Percentiles rank a stretch among this genome's conserved stretches.
Evolutionary conservation across 2,797 vertebrate genomes (phyloP).

Genomic region (Crotalus adamanteus): DNA sequence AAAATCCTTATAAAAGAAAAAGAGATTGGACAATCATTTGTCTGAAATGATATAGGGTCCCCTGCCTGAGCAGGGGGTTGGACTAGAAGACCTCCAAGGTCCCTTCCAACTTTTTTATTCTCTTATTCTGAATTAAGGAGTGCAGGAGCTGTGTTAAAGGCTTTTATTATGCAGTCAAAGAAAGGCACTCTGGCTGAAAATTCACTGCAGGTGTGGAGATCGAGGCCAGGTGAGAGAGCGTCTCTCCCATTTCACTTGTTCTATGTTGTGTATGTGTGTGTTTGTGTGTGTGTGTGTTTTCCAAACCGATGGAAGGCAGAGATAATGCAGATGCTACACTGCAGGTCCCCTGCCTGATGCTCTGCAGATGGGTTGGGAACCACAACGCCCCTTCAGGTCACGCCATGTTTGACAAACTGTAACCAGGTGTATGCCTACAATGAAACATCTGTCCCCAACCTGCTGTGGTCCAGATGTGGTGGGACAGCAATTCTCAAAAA

Average conservation of each 20-base stretch:
- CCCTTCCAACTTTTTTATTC: neutral
- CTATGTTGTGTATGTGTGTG: neutral
- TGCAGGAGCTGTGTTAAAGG: neutral
- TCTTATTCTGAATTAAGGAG: neutral
- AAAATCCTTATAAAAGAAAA: neutral
- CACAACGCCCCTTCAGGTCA: neutral
- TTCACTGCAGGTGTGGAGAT: neutral
- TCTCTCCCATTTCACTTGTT: neutral
- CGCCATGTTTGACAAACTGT: neutral
- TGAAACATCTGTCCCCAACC: neutral
- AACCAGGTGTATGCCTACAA: neutral
- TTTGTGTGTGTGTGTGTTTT: neutral
- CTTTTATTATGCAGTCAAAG: neutral
- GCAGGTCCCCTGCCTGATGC: neutral
- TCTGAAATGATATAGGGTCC: neutral
- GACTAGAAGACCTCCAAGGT: neutral
- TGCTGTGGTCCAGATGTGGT: neutral
- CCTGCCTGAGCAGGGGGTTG: neutral
- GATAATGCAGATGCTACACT: neutral
- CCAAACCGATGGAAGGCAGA: neutral
- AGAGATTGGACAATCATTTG: neutral
- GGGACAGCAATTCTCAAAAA: neutral
- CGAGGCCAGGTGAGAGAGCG: neutral
- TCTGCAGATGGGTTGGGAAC: neutral
- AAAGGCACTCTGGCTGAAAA: neutral